These are phyloP conservation scores for Cochlearius cochlearius DNA, from an alignment of 2,113 vertebrate species.

Conservation along the genomic window DNA sequence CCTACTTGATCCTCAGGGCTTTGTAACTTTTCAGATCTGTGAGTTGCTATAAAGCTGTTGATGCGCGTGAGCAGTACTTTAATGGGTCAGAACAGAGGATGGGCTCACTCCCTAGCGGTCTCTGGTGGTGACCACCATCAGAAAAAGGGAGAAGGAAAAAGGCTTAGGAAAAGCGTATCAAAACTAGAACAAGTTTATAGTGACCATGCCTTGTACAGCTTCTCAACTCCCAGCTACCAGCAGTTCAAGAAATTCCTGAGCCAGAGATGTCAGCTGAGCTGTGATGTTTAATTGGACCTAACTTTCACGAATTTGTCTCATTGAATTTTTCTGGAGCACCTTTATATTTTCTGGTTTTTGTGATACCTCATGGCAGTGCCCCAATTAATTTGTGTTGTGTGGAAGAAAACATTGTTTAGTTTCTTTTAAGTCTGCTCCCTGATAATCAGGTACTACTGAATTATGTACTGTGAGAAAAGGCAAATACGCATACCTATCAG, in stretches of 20 bases:
- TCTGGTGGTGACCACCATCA: not conserved
- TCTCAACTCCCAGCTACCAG: not conserved
- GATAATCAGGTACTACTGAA: not conserved
- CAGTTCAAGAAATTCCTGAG: not conserved
- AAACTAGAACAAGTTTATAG: not conserved
- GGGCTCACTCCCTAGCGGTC: not conserved
- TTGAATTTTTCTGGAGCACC: not conserved
- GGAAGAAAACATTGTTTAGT: not conserved
- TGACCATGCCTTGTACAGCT: not conserved
- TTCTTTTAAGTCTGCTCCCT: not conserved
- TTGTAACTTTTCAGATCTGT: not conserved
- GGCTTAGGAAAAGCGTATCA: not conserved
- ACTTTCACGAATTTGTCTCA: not conserved
- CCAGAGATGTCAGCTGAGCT: not conserved
- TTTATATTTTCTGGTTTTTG: not conserved
- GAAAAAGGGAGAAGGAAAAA: no score
- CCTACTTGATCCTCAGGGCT: not conserved
- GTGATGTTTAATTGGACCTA: not conserved
- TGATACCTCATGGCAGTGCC: not conserved
- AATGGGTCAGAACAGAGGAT: not conserved
- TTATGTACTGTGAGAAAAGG: not conserved
- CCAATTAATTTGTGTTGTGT: not conserved
- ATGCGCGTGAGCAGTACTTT: fast-evolving
- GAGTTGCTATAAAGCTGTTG: not conserved
- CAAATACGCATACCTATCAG: not conserved